These are phyloP conservation scores for Neofelis nebulosa DNA, from an alignment of 2,113 vertebrate species.

Conservation along the genomic window DNA sequence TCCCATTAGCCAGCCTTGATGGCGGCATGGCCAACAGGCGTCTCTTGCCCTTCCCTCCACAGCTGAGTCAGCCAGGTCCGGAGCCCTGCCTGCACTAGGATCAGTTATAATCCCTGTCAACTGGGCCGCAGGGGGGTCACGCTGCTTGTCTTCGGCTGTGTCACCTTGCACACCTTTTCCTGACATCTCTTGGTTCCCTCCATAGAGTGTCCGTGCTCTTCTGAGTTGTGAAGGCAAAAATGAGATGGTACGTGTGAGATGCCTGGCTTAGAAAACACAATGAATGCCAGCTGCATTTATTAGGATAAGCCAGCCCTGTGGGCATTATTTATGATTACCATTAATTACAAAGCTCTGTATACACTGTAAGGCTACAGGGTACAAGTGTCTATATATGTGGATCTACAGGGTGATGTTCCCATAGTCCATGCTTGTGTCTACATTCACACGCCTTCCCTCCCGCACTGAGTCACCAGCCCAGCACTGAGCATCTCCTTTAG, in stretches of 20 bases:
- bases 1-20: neutral
- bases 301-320: neutral
- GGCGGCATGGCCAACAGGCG: accelerated
- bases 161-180: neutral
- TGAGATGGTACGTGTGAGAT: neutral
- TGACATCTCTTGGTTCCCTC: accelerated
- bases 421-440: accelerated
- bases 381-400: accelerated
- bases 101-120: neutral
- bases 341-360: neutral
- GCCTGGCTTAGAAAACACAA: neutral
- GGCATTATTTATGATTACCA: neutral
- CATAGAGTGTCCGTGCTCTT: neutral
- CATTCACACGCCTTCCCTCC: no score
- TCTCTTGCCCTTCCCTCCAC: neutral
- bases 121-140: neutral
- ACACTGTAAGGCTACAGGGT: no score
- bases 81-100: neutral
- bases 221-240: neutral
- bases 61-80: neutral
- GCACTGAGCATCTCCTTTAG: neutral
- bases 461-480: neutral
- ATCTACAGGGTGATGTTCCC: neutral
- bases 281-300: neutral
- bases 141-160: neutral